Percentiles rank a stretch among this genome's conserved stretches.
phyloP scores from a whole-genome alignment of 2,797 vertebrate genomes.

The Sebastes minor region DNA sequence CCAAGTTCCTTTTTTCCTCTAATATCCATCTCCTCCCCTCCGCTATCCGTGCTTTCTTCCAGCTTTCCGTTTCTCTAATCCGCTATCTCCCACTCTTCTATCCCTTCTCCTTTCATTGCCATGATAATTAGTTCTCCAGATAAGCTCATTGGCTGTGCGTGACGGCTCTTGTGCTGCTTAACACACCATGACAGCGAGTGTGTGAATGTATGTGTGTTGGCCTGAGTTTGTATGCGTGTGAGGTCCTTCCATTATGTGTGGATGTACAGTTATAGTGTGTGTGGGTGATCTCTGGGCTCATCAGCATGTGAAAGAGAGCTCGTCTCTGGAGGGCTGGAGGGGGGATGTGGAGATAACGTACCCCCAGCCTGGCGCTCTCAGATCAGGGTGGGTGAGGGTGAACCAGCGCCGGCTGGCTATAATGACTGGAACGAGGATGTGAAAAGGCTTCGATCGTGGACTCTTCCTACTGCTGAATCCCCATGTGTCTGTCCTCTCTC shows the following conservation, averaged over 20 bases:
- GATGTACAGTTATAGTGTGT: constrained; percentile 22
- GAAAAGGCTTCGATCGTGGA: constrained; percentile 17
- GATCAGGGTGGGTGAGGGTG: neutral
- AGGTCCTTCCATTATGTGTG: constrained; percentile 11
- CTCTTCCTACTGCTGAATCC: constrained; percentile 12
- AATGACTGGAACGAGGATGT: constrained; percentile 36
- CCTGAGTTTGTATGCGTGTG: constrained; percentile 34
- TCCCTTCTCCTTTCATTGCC: constrained; percentile 41
- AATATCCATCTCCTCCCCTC: constrained; percentile 5
- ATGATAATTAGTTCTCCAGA: constrained; percentile 69
- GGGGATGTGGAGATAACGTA: constrained; percentile 48
- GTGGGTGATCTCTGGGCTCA: constrained; percentile 56
- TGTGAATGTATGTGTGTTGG: neutral
- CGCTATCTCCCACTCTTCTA: constrained; percentile 26
- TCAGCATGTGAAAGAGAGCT: constrained; percentile 74
- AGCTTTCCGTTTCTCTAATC: constrained; percentile 27
- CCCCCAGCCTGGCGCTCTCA: constrained; percentile 4
- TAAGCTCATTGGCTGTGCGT: constrained; percentile 56
- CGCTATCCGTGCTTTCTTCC: neutral
- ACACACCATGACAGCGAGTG: constrained; percentile 41
- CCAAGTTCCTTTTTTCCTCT: neutral
- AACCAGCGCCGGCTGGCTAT: neutral
- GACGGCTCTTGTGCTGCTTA: constrained; percentile 46
- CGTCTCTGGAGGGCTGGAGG: constrained; percentile 30
- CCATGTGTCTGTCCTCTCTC: constrained; percentile 20